Conservation (phyloP, 64 coral and sea anemone genomes). For the Stichodactyla helianthus region DNA sequence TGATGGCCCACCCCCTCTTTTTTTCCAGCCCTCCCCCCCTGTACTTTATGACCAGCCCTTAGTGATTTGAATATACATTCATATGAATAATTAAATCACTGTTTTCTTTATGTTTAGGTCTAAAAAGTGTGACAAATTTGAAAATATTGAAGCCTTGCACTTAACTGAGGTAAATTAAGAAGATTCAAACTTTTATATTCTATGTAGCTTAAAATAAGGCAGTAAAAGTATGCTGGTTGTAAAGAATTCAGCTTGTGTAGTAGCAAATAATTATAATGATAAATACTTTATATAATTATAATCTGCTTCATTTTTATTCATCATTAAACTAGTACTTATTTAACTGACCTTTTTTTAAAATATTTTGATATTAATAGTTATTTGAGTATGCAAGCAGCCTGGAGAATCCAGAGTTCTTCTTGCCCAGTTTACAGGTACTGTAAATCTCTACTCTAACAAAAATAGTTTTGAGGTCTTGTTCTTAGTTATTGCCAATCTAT, state of each 20-base stretch:
- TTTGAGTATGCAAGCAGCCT: conserved; percentile 26
- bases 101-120: not conserved
- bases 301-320: not conserved
- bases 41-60: no score
- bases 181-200: not conserved
- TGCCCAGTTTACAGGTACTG: conserved; percentile 7
- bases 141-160: not conserved
- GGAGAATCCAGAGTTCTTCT: conserved; percentile 1
- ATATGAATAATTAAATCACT: not conserved
- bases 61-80: no score
- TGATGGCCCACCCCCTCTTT: no score
- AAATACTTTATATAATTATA: not conserved
- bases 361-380: not conserved
- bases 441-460: not conserved
- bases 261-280: not conserved
- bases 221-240: no score
- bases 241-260: no score
- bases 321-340: not conserved
- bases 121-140: conserved; percentile 4
- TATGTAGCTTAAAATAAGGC: no score
- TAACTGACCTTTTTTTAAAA: not conserved
- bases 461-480: no score
- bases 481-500: no score
- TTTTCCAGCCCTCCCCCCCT: no score
- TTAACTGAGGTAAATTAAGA: conserved; percentile 12